These are phyloP conservation scores for Melanotaenia nigrans DNA, from an alignment of 2,797 vertebrate species.

Conservation along the genomic window DNA sequence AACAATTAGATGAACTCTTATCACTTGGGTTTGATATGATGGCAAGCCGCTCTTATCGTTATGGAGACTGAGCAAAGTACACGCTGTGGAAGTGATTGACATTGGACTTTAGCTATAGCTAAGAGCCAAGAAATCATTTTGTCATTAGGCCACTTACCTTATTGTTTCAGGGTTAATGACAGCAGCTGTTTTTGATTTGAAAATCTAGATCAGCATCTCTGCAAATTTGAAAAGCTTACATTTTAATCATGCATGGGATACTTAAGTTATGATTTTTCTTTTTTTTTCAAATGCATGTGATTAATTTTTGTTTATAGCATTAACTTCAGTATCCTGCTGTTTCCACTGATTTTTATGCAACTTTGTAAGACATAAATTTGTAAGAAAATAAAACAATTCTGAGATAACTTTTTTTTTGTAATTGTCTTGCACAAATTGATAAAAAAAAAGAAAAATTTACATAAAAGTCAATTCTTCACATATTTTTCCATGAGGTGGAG, in stretches of 20 bases:
- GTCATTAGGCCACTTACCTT: conserved; percentile 39
- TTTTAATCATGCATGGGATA: neutral
- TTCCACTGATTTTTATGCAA: conserved; percentile 4
- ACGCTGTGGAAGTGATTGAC: conserved; percentile 55
- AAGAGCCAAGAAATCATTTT: conserved; percentile 28
- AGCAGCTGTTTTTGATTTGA: conserved; percentile 31
- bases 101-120: conserved; percentile 59
- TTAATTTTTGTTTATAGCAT: neutral
- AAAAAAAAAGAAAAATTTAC: too few relatives aligned
- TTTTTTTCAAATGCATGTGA: conserved; percentile 2
- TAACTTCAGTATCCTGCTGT: neutral
- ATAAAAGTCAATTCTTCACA: neutral
- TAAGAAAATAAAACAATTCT: neutral
- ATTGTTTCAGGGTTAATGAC: conserved; percentile 26
- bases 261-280: neutral
- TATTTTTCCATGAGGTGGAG: neutral
- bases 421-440: too few relatives aligned
- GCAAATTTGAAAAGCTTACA: neutral
- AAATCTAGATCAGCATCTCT: neutral
- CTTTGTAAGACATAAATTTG: neutral
- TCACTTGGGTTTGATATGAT: conserved; percentile 60
- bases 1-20: conserved; percentile 70
- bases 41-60: conserved; percentile 61
- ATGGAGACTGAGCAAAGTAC: conserved; percentile 76
- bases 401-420: too few relatives aligned